Conservation (phyloP, 2,888 invertebrate genomes). For the Peribatodes rhomboidaria region DNA sequence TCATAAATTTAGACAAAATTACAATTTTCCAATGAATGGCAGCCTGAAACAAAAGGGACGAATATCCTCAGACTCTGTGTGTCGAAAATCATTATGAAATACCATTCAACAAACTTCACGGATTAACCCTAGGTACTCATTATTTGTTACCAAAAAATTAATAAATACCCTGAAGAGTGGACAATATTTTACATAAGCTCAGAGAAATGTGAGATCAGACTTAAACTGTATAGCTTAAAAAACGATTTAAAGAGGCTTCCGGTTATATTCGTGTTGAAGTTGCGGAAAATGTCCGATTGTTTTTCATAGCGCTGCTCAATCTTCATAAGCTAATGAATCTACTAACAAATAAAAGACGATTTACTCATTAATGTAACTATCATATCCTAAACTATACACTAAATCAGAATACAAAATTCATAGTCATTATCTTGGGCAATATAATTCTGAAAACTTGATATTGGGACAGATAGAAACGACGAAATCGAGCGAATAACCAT, state of each 20-base stretch:
- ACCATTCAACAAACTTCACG: not conserved
- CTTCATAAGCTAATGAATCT: not conserved
- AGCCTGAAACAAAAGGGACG: too few species aligned
- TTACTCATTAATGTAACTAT: not conserved
- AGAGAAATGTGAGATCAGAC: slow-evolving; percentile 12
- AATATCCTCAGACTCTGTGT: not conserved
- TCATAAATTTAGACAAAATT: too few species aligned
- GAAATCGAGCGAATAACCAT: too few species aligned
- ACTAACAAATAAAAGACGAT: not conserved
- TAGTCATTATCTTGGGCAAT: not conserved
- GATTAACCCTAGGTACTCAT: not conserved
- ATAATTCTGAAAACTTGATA: too few species aligned
- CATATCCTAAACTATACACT: not conserved
- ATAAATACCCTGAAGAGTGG: slow-evolving; percentile 11
- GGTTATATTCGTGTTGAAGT: not conserved
- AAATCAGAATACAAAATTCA: not conserved
- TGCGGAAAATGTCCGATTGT: slow-evolving; percentile 2
- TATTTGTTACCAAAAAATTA: not conserved
- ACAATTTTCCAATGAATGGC: too few species aligned
- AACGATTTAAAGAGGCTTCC: not conserved
- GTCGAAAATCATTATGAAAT: not conserved
- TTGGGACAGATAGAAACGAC: too few species aligned
- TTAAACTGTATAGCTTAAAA: not conserved
- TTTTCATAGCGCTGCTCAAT: not conserved
- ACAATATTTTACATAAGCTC: slow-evolving; percentile 5